Base-by-base conservation (phyloP, 2,888 invertebrate species). In the Chalcis sispes region DNA sequence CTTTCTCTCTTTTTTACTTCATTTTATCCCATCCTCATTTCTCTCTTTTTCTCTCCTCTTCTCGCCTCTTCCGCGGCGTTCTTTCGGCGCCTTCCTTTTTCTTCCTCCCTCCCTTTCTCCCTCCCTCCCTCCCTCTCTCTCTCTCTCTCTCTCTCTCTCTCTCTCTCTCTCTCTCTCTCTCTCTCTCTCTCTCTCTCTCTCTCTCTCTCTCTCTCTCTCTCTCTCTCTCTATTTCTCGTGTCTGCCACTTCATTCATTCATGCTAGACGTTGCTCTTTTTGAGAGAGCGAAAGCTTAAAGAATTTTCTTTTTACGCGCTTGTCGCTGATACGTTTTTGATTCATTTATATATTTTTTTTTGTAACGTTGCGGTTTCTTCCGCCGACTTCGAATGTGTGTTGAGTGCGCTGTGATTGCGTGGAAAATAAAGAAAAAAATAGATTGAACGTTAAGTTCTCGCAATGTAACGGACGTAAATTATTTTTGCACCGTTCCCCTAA, bases 231-330 rank as follows among this genome's bases (percentile, higher is more conserved):
- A 10, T 25, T 29, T 8, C 62, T 62, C 46, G 1, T n/a, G n/a
- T n/a, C 5, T 4, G n/a, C 54, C 54, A 32, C 52, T 66, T 25
- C 29, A 62, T 54, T 61, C 72, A 15, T 56, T 40, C 36, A 7
- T 8, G 46, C n/a, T 52, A 42, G 25, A 72, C 50, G n/a, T 15
- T 15, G 20, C 1, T 13, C 2, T 42, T 13, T 42, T 15, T 13
- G 2, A 42, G 42, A 8, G 42, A 52, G 42, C 32, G 54, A 50
- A 54, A 56, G 62, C 32, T 70, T 59, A 52, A 70, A 46, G 29
- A 67, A 15, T 58, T 36, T 36, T 32, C 36, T 25, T 48, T 74
- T 56, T 52, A 18, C 13, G 20, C 18, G 15, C 40, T 23, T 62
- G 27, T 40, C 20, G 15, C 2, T 50, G 50, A 25, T 61, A 29